These are phyloP conservation scores for Diabrotica undecimpunctata DNA, from an alignment of 1,140 invertebrate species.

Conservation along the genomic window DNA sequence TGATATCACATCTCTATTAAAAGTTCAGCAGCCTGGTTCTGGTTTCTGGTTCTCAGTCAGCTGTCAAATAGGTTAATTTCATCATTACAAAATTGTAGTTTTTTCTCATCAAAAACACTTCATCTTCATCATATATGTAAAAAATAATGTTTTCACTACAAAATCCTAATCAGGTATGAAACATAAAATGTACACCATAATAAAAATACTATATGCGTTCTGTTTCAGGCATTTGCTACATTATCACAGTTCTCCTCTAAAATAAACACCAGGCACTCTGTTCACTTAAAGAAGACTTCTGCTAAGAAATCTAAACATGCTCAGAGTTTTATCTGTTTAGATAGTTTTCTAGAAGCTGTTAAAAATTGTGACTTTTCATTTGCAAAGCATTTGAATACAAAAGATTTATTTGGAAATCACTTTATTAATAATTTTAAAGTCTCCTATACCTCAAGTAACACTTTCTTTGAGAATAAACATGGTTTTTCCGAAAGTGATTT, in stretches of 20 bases:
- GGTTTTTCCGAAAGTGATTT: conserved; percentile 38
- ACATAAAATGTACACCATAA: neutral
- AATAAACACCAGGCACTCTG: conserved; percentile 41
- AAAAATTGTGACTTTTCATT: conserved; percentile 44
- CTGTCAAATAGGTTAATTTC: conserved; percentile 24
- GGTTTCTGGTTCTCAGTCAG: neutral
- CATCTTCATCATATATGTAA: conserved; percentile 25
- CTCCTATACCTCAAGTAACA: conserved; percentile 42
- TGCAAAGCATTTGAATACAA: conserved; percentile 38
- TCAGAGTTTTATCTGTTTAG: conserved; percentile 37
- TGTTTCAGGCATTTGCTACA: conserved; percentile 16
- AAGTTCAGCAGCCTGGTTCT: too few species aligned
- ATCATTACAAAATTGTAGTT: conserved; percentile 30
- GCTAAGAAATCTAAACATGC: conserved; percentile 28
- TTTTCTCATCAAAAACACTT: conserved; percentile 23
- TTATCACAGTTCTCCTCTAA: conserved; percentile 41
- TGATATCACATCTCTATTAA: too few species aligned
- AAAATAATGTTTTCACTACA: conserved; percentile 45
- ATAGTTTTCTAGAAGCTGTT: conserved; percentile 44
- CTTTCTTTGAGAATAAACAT: conserved; percentile 47
- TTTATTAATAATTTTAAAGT: conserved; percentile 42
- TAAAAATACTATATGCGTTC: conserved; percentile 5
- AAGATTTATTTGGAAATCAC: conserved; percentile 33
- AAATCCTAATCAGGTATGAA: conserved; percentile 48
- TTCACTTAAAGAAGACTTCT: conserved; percentile 42